Base-by-base conservation (phyloP, 2,888 invertebrate species). In the Calliscelio sp. region DNA sequence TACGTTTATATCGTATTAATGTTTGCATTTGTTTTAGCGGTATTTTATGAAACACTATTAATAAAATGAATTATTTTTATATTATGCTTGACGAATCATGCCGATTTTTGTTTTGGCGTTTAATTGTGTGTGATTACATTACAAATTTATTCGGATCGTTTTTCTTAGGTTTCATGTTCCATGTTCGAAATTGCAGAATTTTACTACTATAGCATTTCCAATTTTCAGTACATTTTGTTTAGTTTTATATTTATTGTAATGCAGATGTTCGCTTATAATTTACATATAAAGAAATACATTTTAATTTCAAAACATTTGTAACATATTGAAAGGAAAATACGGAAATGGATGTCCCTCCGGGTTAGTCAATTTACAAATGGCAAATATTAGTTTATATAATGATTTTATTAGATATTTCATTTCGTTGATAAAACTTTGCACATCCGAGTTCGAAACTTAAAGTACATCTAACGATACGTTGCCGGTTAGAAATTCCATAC, bases 1-100 rank as follows among this genome's bases (percentile, higher is more conserved):
- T 18, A 32, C 28, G 28, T 55, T 55, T 32, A 32, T 55, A 55
- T 55, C 4, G 32, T 10, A 55, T 55, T 55, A 55, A 55, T 32
- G 18, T 32, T 55, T 16, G 18, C 55, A n/a, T 55, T 55, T 18
- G 32, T 55, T 55, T 55, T 32, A 55, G 7, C 1, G 8, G 22
- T 22, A 53, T 53, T 53, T n/a, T 11, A 25, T 22, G n/a, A 53
- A 25, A 25, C 28, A 32, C 10, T 55, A 55, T 55, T 55, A 16
- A 16, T 7, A 18, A 32, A 28, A 32, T 32, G 3, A 16, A 55
- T 49, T 16, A 55, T 32, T 55, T 55, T 55, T n/a, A 32, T 55
- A 49, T 20, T 22, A 22, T 22, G 10, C 20, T 22, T 49, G 20
- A 49, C 22, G 20, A 49, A 49, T n/a, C n/a, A 1, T 49, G 44